Evolutionary conservation across 2,797 vertebrate genomes (phyloP).

Genomic region (Buceros bicornis): DNA sequence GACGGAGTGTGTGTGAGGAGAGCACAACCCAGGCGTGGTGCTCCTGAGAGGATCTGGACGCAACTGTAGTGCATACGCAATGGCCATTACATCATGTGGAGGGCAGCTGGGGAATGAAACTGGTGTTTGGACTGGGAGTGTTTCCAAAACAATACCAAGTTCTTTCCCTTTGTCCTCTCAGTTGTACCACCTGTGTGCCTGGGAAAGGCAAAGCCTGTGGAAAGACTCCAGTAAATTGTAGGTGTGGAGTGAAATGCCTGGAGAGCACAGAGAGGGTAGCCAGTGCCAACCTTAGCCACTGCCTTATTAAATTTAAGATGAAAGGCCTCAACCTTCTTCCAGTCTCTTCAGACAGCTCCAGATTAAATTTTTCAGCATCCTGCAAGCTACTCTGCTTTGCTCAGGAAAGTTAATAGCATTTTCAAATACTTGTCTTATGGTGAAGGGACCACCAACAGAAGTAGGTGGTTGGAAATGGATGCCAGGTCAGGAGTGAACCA

Average conservation of each 20-base stretch:
- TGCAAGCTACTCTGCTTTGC: neutral
- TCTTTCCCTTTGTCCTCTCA: slow-evolving; percentile 29
- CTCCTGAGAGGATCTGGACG: neutral
- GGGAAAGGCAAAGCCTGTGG: slow-evolving; percentile 43
- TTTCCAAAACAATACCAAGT: slow-evolving; percentile 35
- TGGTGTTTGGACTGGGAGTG: neutral
- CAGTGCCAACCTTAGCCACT: slow-evolving; percentile 59
- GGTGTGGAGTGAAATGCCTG: slow-evolving; percentile 71
- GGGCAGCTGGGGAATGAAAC: slow-evolving; percentile 50
- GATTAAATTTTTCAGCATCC: neutral
- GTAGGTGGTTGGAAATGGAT: neutral
- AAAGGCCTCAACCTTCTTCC: slow-evolving; percentile 47
- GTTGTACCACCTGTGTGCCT: slow-evolving; percentile 47
- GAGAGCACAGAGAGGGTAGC: slow-evolving; percentile 44
- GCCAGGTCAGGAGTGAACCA: neutral
- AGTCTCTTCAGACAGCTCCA: slow-evolving; percentile 8
- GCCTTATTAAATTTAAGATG: slow-evolving; percentile 64
- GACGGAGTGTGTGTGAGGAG: neutral
- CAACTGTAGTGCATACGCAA: rapidly evolving
- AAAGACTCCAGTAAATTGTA: slow-evolving; percentile 63
- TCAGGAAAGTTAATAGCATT: neutral
- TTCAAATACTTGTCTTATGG: neutral
- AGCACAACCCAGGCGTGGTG: neutral
- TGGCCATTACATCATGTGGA: neutral
- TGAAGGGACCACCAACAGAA: neutral